Percentiles rank a stretch among this genome's conserved stretches.
Conservation (phyloP, 35 echinoderm and acorn worm genomes). For the Nesometra sesokonis region DNA sequence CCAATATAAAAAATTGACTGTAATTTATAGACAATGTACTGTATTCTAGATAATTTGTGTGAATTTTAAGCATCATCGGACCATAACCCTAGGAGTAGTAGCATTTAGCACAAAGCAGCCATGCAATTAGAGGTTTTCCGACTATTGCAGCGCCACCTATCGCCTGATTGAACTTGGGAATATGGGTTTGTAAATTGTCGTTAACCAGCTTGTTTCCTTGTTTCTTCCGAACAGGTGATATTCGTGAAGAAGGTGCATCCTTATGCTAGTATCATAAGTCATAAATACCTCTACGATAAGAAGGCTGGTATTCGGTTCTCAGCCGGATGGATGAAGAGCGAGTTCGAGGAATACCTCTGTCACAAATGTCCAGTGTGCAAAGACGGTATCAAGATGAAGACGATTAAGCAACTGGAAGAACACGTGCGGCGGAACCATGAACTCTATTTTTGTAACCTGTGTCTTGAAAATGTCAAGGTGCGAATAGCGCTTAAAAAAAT, state of each 20-base stretch:
- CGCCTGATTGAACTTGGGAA: too few relatives aligned
- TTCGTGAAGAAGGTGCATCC: conserved; percentile 60
- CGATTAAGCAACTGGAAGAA: conserved; percentile 66
- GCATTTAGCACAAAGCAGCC: too few relatives aligned
- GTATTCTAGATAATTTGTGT: too few relatives aligned
- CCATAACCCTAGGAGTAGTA: too few relatives aligned
- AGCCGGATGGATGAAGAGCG: conserved; percentile 33
- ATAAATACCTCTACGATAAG: conserved; percentile 61
- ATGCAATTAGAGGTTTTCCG: too few relatives aligned
- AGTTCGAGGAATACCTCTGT: conserved; percentile 39
- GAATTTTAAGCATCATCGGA: too few relatives aligned
- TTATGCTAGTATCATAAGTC: conserved; percentile 73
- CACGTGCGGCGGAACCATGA: conserved; percentile 88
- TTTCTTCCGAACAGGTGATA: conserved; percentile 75
- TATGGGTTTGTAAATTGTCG: too few relatives aligned
- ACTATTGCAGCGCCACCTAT: too few relatives aligned
- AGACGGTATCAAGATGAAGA: background rate
- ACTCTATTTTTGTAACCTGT: conserved; percentile 76
- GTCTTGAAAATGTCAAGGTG: conserved; percentile 66
- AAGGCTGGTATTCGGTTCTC: conserved; percentile 63
- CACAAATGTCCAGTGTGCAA: conserved; percentile 42
- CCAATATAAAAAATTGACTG: too few relatives aligned
- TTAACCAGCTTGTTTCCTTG: too few relatives aligned
- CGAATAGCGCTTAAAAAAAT: background rate
- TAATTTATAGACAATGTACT: too few relatives aligned